Conservation (phyloP, 2,797 vertebrate species). For the Oceanodroma leucorhoa region DNA sequence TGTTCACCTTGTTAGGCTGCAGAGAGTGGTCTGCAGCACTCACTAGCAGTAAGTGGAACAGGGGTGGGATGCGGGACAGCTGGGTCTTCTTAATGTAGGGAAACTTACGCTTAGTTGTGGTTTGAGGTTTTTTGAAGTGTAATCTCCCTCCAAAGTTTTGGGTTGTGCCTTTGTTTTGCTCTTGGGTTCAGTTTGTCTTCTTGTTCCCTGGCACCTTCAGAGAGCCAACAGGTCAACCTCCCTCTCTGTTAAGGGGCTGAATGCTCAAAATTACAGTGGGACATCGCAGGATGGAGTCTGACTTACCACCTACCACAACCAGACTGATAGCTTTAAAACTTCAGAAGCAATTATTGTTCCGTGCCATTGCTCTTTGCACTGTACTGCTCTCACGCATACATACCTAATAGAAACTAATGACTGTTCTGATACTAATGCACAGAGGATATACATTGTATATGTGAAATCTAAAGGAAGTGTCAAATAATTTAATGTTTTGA, state of each 20-base stretch:
- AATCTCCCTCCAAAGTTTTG: neutral
- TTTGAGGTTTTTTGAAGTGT: neutral
- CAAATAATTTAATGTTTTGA: neutral
- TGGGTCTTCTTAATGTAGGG: fast-evolving
- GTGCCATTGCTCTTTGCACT: neutral
- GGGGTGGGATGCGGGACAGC: neutral
- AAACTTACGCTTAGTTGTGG: neutral
- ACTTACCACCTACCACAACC: neutral
- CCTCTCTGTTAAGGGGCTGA: neutral
- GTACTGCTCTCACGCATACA: neutral
- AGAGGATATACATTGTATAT: fast-evolving
- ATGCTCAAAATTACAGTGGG: fast-evolving
- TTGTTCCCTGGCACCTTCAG: neutral
- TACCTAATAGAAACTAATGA: neutral
- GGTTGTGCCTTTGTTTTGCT: neutral
- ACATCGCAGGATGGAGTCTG: neutral
- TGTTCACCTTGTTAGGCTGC: neutral
- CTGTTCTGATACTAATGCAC: neutral
- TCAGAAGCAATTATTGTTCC: neutral
- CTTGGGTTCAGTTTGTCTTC: neutral
- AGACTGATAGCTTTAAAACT: neutral
- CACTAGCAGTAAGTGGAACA: neutral
- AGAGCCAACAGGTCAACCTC: neutral
- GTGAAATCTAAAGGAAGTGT: neutral
- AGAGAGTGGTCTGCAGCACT: neutral